Base-by-base conservation (phyloP, 2,113 vertebrate genomes). In the Callithrix jacchus region DNA sequence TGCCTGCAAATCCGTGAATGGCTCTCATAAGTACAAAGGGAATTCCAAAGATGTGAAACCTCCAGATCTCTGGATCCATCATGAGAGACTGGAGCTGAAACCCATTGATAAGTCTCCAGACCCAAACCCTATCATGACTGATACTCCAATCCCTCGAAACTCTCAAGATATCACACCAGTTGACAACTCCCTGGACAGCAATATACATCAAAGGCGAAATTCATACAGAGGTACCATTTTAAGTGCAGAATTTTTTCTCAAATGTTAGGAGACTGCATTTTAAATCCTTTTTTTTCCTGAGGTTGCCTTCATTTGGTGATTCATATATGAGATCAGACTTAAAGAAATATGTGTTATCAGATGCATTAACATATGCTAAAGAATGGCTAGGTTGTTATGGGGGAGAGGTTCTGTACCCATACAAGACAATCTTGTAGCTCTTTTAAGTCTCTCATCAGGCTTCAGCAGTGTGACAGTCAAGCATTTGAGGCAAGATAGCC, bases 11-110 rank as follows among this genome's bases (percentile, higher is more conserved):
- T 99, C 99, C 0, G 98, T 99, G 74, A 99, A 99, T 0, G 99
- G 99, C 79, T 99, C 99, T 91, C 99, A 99, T 98, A 99, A 99
- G 97, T 99, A 99, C 98, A 99, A 99, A 97, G 99, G 99, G 0
- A 99, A 99, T 98, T 99, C 99, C 97, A 99, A 99, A 98, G 99
- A 99, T 86, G 99, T 99, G 89, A 99, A 99, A 64, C 99, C 99
- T 1, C 99, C 99, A 0, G 99, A 99, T 96, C 99, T 99, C 21
- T 99, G 99, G 99, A 99, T 99, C 97, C 99, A 99, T 91, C 99
- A 99, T 0, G 99, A 99, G 98, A 99, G 99, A 61, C 99, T 99
- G 95, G 99, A 99, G 93, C 99, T 99, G 49, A 99, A 99, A 88
- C 99, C 99, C 77, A 99, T 99, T 14, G 99, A 99, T 97, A 99